These are phyloP conservation scores for Pollimyrus isidori DNA, from an alignment of 2,113 vertebrate genomes.

Conservation along the genomic window DNA sequence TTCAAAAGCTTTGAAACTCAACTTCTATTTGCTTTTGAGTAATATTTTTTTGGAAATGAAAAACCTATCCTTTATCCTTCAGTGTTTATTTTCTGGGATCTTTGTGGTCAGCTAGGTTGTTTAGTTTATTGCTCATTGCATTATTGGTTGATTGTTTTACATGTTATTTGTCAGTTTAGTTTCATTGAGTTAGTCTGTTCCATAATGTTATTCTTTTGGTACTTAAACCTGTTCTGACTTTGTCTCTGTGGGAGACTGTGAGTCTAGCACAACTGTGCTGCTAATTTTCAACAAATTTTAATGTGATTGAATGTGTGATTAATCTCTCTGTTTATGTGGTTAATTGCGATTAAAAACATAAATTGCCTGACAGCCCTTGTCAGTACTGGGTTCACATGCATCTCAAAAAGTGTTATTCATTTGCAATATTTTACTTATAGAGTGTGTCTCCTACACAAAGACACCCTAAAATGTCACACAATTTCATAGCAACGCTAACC, in stretches of 20 bases:
- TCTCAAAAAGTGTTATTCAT: neutral
- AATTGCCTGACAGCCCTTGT: neutral
- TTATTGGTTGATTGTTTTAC: neutral
- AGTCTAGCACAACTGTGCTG: neutral
- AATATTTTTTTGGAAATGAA: neutral
- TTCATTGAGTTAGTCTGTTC: neutral
- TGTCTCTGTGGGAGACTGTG: neutral
- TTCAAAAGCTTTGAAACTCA: neutral
- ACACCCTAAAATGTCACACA: neutral
- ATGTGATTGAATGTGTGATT: neutral
- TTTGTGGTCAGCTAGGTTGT: neutral
- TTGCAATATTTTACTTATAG: neutral
- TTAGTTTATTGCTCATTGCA: neutral
- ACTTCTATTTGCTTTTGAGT: neutral
- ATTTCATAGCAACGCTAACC: neutral
- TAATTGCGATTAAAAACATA: neutral
- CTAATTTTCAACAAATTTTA: neutral
- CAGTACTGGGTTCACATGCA: neutral
- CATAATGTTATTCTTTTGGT: neutral
- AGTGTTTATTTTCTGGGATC: neutral
- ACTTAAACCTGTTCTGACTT: neutral
- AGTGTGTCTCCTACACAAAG: neutral
- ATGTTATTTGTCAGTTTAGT: neutral
- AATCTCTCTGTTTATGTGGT: neutral
- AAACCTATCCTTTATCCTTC: neutral